These are phyloP conservation scores for Microctenopoma stevenorrisi DNA, from an alignment of 2,797 vertebrate species.

Conservation along the genomic window DNA sequence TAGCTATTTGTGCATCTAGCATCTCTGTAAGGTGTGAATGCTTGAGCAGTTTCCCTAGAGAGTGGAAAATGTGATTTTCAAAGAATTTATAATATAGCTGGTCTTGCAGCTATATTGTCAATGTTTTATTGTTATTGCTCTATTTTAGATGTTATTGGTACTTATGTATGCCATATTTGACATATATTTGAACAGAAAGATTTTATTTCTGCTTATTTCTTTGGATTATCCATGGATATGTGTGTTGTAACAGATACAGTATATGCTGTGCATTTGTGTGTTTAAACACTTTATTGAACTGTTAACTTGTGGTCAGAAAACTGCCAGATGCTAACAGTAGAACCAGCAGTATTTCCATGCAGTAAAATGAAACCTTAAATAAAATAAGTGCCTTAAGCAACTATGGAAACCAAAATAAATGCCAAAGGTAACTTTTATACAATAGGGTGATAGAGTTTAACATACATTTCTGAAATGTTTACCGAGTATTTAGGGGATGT, in stretches of 20 bases:
- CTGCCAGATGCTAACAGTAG: slow-evolving; percentile 31
- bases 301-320: slow-evolving; percentile 18
- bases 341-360: slow-evolving; percentile 30
- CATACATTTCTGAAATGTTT: slow-evolving; percentile 21
- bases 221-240: not conserved
- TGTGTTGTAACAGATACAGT: slow-evolving; percentile 14
- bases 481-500: slow-evolving; percentile 33
- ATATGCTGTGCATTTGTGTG: not conserved
- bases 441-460: slow-evolving; percentile 34
- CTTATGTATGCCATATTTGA: slow-evolving; percentile 44
- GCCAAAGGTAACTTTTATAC: slow-evolving; percentile 23
- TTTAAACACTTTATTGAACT: slow-evolving; percentile 11
- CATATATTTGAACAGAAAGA: slow-evolving; percentile 42
- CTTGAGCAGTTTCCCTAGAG: slow-evolving; percentile 57
- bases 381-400: slow-evolving; percentile 43
- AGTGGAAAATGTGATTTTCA: slow-evolving; percentile 28
- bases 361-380: slow-evolving; percentile 16
- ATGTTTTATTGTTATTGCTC: slow-evolving; percentile 33
- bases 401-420: slow-evolving; percentile 50
- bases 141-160: slow-evolving; percentile 35
- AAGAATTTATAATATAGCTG: slow-evolving; percentile 32
- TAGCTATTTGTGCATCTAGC: slow-evolving; percentile 24
- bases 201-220: slow-evolving; percentile 4
- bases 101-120: slow-evolving; percentile 26
- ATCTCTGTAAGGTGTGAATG: slow-evolving; percentile 46